Evolutionary conservation across 2,797 vertebrate genomes (phyloP), one percentile per base, ranked within the genome.

Genomic region (Cryptoblepharus egeriae): DNA sequence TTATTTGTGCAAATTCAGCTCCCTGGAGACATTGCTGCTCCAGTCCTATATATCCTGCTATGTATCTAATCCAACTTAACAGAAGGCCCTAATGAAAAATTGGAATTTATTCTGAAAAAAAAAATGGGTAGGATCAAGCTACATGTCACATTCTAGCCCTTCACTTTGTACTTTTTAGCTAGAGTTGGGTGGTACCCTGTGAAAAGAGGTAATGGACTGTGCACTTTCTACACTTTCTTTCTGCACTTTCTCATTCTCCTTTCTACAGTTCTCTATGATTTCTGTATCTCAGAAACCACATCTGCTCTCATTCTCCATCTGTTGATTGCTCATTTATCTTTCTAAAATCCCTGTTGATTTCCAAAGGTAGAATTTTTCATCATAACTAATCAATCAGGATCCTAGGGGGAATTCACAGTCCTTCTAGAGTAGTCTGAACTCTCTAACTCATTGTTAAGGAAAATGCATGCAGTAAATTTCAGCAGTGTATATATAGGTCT

Each of bases 51-150:
- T 15, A 35, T 18, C 39, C 39, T 42, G 4, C 39, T 42, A 42
- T 42, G 39, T 42, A 42, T 42, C 4, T 9, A 42, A 42, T 42
- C 39, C 39, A 4, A 42, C 39, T 42, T 42, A 4, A 42, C 4
- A 42, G 39, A 9, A 42, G 30, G 37, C 55, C 58, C 65, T 9
- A 49, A 28, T 24, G 13, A 57, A 60, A 6, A 60, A 6, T 42
- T 7, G 39, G 30, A 5, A 37, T 32, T 60, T 77, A 65, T 64
- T 81, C 28, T 74, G 45, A 81, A 61, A 45, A 81, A 45, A 81
- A 73, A 73, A 15, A 60, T 35, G 20, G 16, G 16, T 26, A 28
- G 22, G 28, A 2, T 30, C 22, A 49, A 68, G 13, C 32, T 11
- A 0, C 5, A 69, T 3, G 12, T 35, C 32, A 52, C 18, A 63